Percentiles rank a stretch among this genome's conserved stretches.
phyloP scores from a whole-genome alignment of 2,113 vertebrate genomes.

The Stomatorhinus ivindoensis region DNA sequence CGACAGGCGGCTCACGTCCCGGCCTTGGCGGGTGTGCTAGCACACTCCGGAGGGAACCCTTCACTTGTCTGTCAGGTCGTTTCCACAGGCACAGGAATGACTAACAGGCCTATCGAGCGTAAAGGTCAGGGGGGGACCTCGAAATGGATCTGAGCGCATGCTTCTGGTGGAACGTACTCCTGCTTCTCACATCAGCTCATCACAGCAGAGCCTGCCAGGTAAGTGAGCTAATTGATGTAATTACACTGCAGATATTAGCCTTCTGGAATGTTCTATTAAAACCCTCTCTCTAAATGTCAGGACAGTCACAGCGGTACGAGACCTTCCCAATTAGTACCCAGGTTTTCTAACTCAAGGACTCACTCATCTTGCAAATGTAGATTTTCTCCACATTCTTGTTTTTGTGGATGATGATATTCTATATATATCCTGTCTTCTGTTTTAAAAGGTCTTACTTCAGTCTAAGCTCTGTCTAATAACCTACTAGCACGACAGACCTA shows the following conservation, averaged over 20 bases:
- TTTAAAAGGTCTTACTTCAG: background rate
- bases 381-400: background rate
- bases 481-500: background rate
- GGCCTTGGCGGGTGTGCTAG: background rate
- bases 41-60: background rate
- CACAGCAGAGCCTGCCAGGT: background rate
- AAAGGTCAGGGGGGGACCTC: background rate
- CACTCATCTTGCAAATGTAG: background rate
- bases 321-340: slow-evolving; percentile 1
- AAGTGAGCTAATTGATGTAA: background rate
- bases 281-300: slow-evolving; percentile 4
- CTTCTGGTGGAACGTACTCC: background rate
- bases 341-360: background rate
- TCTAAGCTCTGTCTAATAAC: background rate
- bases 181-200: background rate
- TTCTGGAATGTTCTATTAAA: background rate
- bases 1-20: background rate
- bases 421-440: background rate
- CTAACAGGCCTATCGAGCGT: background rate
- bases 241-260: background rate
- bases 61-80: background rate
- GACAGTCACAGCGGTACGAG: background rate
- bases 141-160: background rate
- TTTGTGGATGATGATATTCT: background rate
- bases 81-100: background rate